Evolutionary conservation across 2,888 invertebrate species (phyloP), one percentile per base, ranked within the genome.

Genomic region (Conus canariensis): DNA sequence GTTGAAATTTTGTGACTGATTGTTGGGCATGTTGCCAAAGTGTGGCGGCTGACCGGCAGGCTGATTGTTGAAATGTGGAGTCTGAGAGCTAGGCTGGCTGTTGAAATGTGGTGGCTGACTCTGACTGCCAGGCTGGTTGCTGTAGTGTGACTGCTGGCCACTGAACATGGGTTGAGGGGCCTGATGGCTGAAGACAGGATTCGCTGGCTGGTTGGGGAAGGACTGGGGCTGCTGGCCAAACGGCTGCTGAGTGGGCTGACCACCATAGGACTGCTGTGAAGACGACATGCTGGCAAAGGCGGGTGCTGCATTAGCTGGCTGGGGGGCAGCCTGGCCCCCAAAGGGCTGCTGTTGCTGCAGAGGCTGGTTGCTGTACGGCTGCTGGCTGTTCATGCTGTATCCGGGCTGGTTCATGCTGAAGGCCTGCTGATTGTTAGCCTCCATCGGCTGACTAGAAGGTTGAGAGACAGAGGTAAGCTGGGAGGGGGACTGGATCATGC

Each of bases 371-470:
- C 22, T 70, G 58, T 67, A 74, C 1, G 74, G 56, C n/a, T 70
- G 87, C 74, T 87, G 87, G 87, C 67, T 70, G 86, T 16, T 67
- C 16, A 14, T 59, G 59, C 64, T 10, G 64, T 30, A 60, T 12
- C 59, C 25, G 3, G 64, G 19, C 64, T 30, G 86, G 64, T 19
- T 86, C 60, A 14, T 22, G 86, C 25, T 45, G 45, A 67, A 67
- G 67, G 45, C 25, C 10, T 64, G 64, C 86, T 64, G 86, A n/a
- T 19, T 19, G 64, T 64, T 16, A 16, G 56, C 5, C 64, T 64
- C 64, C 12, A 83, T 9, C 30, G 82, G 22, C 82, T 86, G 86
- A 86, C 86, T 86, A 86, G 86, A 86, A 59, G 22, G 86, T 25
- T 86, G 86, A 10, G 86, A 86, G 67, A 58, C 30, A 22, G 86